These are phyloP conservation scores for Montipora sp. DNA, from an alignment of 64 coral and sea anemone species.

Conservation along the genomic window DNA sequence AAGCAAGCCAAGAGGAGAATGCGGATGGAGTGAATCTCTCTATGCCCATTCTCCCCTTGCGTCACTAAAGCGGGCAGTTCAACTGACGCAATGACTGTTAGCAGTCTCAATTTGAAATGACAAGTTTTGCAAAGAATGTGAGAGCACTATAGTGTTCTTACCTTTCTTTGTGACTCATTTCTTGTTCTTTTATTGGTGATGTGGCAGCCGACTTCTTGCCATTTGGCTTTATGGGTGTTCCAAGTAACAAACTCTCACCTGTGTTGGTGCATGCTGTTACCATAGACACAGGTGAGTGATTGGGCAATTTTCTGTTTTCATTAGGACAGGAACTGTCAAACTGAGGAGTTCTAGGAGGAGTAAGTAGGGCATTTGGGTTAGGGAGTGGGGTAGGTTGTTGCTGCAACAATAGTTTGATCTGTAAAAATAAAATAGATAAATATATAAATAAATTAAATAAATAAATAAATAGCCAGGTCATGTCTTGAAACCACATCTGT, in stretches of 20 bases:
- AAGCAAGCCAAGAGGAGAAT: no score
- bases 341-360: not conserved
- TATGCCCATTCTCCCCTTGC: no score
- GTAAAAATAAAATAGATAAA: not conserved
- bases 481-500: no score
- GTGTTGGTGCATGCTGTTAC: constrained; percentile 84
- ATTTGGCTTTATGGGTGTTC: constrained; percentile 45
- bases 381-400: constrained; percentile 67
- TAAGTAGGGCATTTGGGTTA: constrained; percentile 19
- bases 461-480: no score
- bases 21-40: no score
- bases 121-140: no score
- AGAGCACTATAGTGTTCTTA: not conserved
- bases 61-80: no score
- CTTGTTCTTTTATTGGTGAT: constrained; percentile 72
- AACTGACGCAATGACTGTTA: no score
- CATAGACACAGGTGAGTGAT: constrained; percentile 17
- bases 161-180: not conserved
- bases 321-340: not conserved
- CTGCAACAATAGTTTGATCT: constrained; percentile 79
- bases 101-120: no score
- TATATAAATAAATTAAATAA: not conserved
- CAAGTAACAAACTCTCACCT: constrained; percentile 78
- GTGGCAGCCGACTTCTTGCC: constrained; percentile 77
- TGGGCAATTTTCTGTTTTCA: not conserved